Base-by-base conservation (phyloP, 2,888 invertebrate genomes). In the Syrphus vitripennis region DNA sequence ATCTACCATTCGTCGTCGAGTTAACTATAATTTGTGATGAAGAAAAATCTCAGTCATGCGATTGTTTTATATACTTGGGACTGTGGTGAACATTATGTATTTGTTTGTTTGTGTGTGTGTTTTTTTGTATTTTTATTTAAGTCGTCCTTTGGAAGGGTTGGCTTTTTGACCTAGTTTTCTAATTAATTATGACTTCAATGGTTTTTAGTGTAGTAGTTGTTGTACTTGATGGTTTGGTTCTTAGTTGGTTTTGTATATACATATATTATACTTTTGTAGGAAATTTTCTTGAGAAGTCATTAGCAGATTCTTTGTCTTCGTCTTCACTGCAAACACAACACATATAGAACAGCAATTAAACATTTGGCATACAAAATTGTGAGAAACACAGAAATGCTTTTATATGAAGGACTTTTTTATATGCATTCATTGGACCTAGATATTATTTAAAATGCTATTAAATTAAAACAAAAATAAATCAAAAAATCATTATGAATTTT, bases 131-230 rank as follows among this genome's bases (percentile, higher is more conserved):
- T 53, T 48, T 50, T 42, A 31, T 50, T 48, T 59, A 57, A 55
- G 34, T 65, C 77, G 65, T 40, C 34, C 4, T 10, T 50, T 24
- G 50, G 24, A 48, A 50, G 57, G 65, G 81, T 19, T 31, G 24
- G 59, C 59, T 45, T 40, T 63, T 65, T 72, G 77, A 71, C 82
- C 82, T 40, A 77, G 26, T 72, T 82, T 59, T 67, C 19, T 82
- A 77, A 82, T 82, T 82, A 82, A 82, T 77, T 82, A 67, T 67
- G 45, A 67, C 48, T 67, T 67, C 29, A 45, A 67, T 67, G 50
- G 67, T 67, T n/a, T n/a, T n/a, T 50, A 6, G 45, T 21, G n/a
- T 21, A 21, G n/a, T 14, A 10, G 45, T 50, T 48, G 10, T 19
- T 19, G 12, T 12, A n/a, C n/a, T n/a, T n/a, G n/a, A n/a, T n/a